phyloP scores from a whole-genome alignment of 2,888 invertebrate genomes.

The Parapristionchus giblindavisi region DNA sequence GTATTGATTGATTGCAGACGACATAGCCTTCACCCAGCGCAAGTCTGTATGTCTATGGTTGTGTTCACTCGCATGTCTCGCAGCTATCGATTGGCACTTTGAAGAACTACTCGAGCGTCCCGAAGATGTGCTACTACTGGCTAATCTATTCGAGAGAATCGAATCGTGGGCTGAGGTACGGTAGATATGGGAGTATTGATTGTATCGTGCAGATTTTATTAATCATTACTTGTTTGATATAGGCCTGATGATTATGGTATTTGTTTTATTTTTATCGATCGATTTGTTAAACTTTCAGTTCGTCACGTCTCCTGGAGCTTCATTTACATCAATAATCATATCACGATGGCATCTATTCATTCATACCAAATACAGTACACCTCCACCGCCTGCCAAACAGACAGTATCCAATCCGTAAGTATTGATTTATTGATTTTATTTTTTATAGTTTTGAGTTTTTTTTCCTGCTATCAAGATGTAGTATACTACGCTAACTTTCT shows the following conservation, averaged over 20 bases:
- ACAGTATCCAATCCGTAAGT: slow-evolving; percentile 36
- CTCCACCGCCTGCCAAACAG: slow-evolving; percentile 26
- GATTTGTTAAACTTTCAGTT: too few relatives aligned
- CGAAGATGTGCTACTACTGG: not conserved
- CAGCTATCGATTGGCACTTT: slow-evolving; percentile 49
- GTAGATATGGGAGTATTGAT: not conserved
- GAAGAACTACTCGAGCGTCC: slow-evolving; percentile 9
- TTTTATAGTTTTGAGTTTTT: not conserved
- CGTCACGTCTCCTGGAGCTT: too few relatives aligned
- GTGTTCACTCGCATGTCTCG: slow-evolving; percentile 53
- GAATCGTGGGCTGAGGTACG: slow-evolving; percentile 28
- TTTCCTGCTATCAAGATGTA: not conserved
- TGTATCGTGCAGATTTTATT: not conserved
- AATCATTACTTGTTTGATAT: not conserved
- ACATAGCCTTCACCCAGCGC: slow-evolving; percentile 45
- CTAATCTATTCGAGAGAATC: not conserved
- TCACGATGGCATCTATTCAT: slow-evolving; percentile 33
- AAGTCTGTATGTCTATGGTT: slow-evolving; percentile 54
- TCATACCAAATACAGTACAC: not conserved
- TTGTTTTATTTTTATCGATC: too few relatives aligned
- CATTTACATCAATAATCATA: slow-evolving; percentile 2
- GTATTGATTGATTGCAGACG: slow-evolving; percentile 41
- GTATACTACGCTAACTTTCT: too few relatives aligned
- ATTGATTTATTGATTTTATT: not conserved
- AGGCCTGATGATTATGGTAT: too few relatives aligned